Base-by-base conservation (phyloP, 2,888 invertebrate genomes). In the Drosophila prolongata region DNA sequence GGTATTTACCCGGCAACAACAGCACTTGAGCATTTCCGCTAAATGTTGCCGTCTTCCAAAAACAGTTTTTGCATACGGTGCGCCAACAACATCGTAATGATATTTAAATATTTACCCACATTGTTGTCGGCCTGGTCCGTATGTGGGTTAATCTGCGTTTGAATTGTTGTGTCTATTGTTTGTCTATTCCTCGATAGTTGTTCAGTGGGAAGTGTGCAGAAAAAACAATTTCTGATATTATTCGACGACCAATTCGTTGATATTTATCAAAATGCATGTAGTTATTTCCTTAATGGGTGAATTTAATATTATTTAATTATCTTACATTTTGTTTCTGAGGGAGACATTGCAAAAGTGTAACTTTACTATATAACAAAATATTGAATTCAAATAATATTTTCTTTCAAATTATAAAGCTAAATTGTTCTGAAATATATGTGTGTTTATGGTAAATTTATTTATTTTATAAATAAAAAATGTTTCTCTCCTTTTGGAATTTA, bases 61-160 rank as follows among this genome's bases (percentile, higher is more conserved):
- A 73, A 76, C 69, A 16, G 56, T 69, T 79, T 79, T 69, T 79
- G 59, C 72, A 66, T 65, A 43, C 53, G 62, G 16, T 34, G 37
- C 40, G 34, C 50, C 35, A 46, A 59, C 66, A 61, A 61, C 57
- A 55, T 44, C 72, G 77, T 88, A 89, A 88, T 89, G 89, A 88
- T 85, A 89, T 88, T 88, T 89, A 88, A 89, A 89, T 89, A 88
- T 88, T 89, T 88, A 72, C 77, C 76, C 67, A 78, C 78, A 76
- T 76, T 70, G 87, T 76, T 85, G 78, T 43, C 66, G 74, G 73
- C 77, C 62, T 57, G 81, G 72, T 69, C 71, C 79, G 64, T 75
- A 87, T 84, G 80, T 87, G 72, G 87, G 84, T 84, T 84, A 87
- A 87, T 84, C 86, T 87, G 77, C 62, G 57, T 85, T 87, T 85